Base-by-base conservation (phyloP, 2,113 vertebrate species). In the Indicator maculatus region DNA sequence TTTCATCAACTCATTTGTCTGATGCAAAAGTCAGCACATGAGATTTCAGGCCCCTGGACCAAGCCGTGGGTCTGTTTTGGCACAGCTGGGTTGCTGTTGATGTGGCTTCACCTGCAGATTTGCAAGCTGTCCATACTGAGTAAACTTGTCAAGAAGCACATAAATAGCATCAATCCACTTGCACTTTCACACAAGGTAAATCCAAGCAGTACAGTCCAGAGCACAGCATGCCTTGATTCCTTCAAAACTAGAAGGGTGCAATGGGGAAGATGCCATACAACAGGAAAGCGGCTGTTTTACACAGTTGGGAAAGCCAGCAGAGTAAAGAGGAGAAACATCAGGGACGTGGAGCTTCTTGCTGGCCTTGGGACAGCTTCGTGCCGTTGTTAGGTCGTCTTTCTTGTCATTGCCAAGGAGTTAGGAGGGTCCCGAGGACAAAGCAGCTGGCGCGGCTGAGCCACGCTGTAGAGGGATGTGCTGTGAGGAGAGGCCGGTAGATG, bases 11-110 rank as follows among this genome's bases (percentile, higher is more conserved):
- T 80, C n/a, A 12, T 76, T 79, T 80, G 8, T 56, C 21, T 77
- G 55, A 12, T 31, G 24, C 18, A 80, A 19, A 77, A 60, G 76
- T 24, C 3, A 17, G 2, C 0, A 0, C 0, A 1, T 50, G 63
- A 16, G 60, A 59, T 89, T 76, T 60, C 82, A 73, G 16, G 16
- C 20, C 9, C 8, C 76, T 44, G 55, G n/a, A 83, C 21, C 18
- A 58, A 82, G 23, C 12, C 23, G 2, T 12, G 14, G 67, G 55
- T 39, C 39, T 56, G 56, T 65, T 26, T 38, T 47, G 56, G 59
- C 56, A 53, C 61, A 59, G 16, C 45, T 50, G 47, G 47, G 36
- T 58, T 91, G 58, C 31, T 72, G 58, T n/a, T 36, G 47, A 24
- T 24, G 17, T 60, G 60, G 20, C 21, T 39, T 90, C 52, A 61